Base-by-base conservation (phyloP, 2,113 vertebrate genomes). In the Pitta sordida region DNA sequence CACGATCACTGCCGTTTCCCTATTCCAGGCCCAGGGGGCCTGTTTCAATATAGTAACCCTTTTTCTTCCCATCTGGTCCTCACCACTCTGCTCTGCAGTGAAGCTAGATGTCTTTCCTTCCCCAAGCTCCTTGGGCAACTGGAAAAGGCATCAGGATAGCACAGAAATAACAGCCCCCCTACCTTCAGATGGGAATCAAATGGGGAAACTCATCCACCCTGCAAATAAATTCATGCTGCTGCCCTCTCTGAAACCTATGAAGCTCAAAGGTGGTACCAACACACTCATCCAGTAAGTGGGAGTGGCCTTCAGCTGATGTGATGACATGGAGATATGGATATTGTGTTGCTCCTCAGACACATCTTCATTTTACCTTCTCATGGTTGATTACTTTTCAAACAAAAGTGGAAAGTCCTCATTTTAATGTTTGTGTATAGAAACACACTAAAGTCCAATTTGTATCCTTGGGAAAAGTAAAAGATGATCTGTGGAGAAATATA, bases 191-290 rank as follows among this genome's bases (percentile, higher is more conserved):
- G 39, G 32, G 44, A 63, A 73, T 59, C 24, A 64, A 68, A 67
- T 1, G 1, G 17, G 56, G 11, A 70, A 82, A 68, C 26, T 39
- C 0, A 0, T 58, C 69, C 55, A 49, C 32, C 30, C 44, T 46
- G 18, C 1, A 13, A 78, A 79, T 34, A 88, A 62, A 68, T 15
- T 67, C 2, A 0, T 22, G 58, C n/a, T 85, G 62, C 58, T 55
- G 36, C 63, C n/a, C 26, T 76, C 49, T n/a, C 19, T 34, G 51
- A 49, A 53, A 43, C 19, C 24, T 34, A 7, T 6, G 29, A 56
- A 34, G 52, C 14, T 13, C 23, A 30, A 41, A 85, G 49, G 24
- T 44, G 36, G 64, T 34, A 67, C 8, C 29, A 43, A n/a, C 9
- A 26, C 17, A 34, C 14, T 6, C 60, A 32, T 13, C 17, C 46